These are phyloP conservation scores for Cotesia vestalis DNA, from an alignment of 1,140 invertebrate genomes.

Conservation along the genomic window DNA sequence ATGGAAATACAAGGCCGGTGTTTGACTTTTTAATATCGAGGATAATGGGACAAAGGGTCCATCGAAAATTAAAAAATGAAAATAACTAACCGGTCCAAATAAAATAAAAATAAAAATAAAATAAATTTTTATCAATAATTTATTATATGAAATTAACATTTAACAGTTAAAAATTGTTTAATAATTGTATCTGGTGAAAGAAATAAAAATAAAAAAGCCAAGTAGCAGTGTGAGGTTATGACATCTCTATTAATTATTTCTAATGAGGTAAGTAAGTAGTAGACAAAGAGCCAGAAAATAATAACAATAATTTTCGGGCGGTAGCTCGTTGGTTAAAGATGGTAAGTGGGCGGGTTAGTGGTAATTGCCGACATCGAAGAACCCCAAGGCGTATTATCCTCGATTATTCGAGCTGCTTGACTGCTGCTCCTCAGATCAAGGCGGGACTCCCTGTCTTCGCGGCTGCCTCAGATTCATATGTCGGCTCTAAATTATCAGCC, in stretches of 20 bases:
- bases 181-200: too few relatives aligned
- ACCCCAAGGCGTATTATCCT: slow-evolving; percentile 11
- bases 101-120: too few relatives aligned
- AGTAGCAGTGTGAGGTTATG: too few relatives aligned
- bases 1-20: background rate
- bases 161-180: too few relatives aligned
- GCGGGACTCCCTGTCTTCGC: slow-evolving; percentile 18
- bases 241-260: background rate
- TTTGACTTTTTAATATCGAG: background rate
- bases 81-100: too few relatives aligned
- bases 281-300: background rate
- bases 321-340: slow-evolving; percentile 17
- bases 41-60: too few relatives aligned
- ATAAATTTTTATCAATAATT: too few relatives aligned
- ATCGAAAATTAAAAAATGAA: too few relatives aligned
- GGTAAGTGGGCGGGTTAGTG: background rate
- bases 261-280: background rate
- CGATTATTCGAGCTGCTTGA: background rate
- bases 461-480: too few relatives aligned
- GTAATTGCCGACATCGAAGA: slow-evolving; percentile 16
- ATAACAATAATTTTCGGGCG: background rate
- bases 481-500: too few relatives aligned
- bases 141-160: too few relatives aligned
- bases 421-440: background rate
- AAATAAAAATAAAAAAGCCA: too few relatives aligned